A percentile compares a stretch with the other conserved stretches of the same genome.
phyloP scores from a whole-genome alignment of 2,113 vertebrate species.

The Hiodon alosoides region DNA sequence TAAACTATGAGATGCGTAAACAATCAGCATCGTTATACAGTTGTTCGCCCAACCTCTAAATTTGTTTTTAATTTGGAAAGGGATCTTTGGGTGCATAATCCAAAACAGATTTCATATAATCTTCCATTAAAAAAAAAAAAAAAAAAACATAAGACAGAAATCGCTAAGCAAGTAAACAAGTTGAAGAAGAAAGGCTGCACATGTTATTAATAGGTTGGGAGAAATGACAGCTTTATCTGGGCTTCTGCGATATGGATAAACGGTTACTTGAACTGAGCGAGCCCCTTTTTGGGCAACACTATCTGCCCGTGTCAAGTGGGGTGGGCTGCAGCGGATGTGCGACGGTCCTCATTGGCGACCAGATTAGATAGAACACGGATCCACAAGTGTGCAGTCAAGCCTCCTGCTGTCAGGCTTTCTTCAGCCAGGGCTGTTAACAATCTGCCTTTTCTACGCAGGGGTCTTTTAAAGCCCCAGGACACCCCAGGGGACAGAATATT shows the following conservation, averaged over 20 bases:
- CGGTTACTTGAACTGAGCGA: constrained; percentile 27
- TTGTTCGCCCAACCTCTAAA: constrained; percentile 37
- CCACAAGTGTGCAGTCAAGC: constrained; percentile 31
- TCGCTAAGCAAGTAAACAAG: constrained; percentile 27
- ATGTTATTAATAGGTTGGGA: constrained; percentile 41
- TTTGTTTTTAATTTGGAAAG: constrained; percentile 48
- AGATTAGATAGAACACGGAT: constrained; percentile 25
- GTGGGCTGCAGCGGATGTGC: background rate
- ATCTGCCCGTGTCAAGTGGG: constrained; percentile 14
- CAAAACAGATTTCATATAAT: constrained; percentile 62
- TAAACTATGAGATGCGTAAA: constrained; percentile 38
- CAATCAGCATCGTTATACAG: constrained; percentile 52
- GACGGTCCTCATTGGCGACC: constrained; percentile 10
- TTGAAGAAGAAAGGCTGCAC: constrained; percentile 42
- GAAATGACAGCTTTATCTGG: constrained; percentile 27
- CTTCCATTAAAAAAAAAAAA: constrained; percentile 33
- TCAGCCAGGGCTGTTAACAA: background rate
- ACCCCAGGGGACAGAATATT: background rate
- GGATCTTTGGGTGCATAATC: constrained; percentile 48
- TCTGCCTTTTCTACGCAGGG: constrained; percentile 8
- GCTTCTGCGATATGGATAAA: constrained; percentile 9
- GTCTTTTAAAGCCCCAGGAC: constrained; percentile 1
- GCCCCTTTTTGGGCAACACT: constrained; percentile 17
- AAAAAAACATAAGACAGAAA: constrained; percentile 24
- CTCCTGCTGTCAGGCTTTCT: constrained; percentile 24